Base-by-base conservation (phyloP, 2,113 vertebrate genomes). In the Aphyosemion australe region DNA sequence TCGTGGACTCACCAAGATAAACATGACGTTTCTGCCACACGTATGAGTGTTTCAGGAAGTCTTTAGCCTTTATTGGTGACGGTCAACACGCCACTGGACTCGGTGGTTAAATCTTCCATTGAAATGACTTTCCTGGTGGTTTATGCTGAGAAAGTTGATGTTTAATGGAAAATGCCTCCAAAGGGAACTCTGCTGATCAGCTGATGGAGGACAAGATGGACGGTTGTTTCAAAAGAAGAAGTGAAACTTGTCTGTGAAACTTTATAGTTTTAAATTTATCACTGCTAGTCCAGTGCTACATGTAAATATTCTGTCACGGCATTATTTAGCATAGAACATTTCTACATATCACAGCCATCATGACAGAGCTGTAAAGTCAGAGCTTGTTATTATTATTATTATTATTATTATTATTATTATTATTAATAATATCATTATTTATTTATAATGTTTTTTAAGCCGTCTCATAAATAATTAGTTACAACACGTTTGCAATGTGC, bases 31-130 rank as follows among this genome's bases (percentile, higher is more conserved):
- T 63, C 53, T 18, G 42, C 21, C 42, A 56, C 41, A 58, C 48
- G 6, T 64, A 26, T 31, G 12, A 41, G 32, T 11, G 41, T 62
- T 66, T 65, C 26, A 68, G 81, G 64, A 82, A 82, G 76, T 76
- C n/a, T 34, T 61, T 34, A 47, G 11, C 7, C 9, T 45, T 42
- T 9, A 43, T 47, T 37, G 51, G 19, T 31, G 31, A 76, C 49
- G 19, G 9, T 50, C 49, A 58, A 8, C 64, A 54, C 16, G 46
- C 76, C 74, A 68, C 7, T 34, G 11, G 19, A 51, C 7, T 34
- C 20, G 71, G 19, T n/a, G 34, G 2, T 7, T 41, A 6, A 53
- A 43, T 66, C 72, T 41, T 34, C 34, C 19, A 46, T 39, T 49
- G 58, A 43, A 31, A 60, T 11, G 6, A 61, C 41, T 54, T 73